Percentiles rank a stretch among this genome's conserved stretches.
Evolutionary conservation across 2,888 invertebrate genomes (phyloP).

Genomic region (Sinotaia quadrata): DNA sequence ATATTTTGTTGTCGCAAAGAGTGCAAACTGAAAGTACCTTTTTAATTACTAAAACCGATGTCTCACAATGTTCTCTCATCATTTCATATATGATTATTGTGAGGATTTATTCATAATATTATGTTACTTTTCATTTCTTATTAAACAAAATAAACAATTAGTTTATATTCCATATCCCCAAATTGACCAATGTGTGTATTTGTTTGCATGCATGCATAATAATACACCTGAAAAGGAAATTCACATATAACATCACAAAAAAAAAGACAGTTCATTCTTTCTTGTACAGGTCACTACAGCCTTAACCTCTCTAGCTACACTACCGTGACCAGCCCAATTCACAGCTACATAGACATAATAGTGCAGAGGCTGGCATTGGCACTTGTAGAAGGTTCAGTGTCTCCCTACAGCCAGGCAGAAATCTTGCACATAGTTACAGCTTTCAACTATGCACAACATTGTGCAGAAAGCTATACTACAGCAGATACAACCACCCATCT

Average conservation of each 20-base stretch:
- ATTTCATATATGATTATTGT: too few species aligned
- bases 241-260: neutral
- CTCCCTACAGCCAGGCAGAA: constrained; percentile 52
- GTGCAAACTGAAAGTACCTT: too few species aligned
- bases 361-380: constrained; percentile 59
- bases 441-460: constrained; percentile 1
- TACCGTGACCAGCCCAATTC: constrained; percentile 59
- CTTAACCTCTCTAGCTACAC: constrained; percentile 54
- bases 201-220: neutral
- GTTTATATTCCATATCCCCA: neutral
- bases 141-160: neutral
- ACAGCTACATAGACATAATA: constrained; percentile 61
- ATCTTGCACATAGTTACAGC: neutral
- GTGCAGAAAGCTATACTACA: neutral
- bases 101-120: too few species aligned
- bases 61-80: too few species aligned
- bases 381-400: constrained; percentile 45
- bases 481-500: constrained; percentile 45
- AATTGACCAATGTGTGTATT: neutral
- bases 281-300: constrained; percentile 46
- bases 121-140: neutral
- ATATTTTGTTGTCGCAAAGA: too few species aligned
- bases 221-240: neutral
- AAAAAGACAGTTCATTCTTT: neutral
- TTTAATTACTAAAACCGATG: too few species aligned